Percentiles rank a stretch among this genome's conserved stretches.
These are phyloP conservation scores for Ivindomyrus marchei DNA, from an alignment of 2,113 vertebrate genomes.

Conservation along the genomic window DNA sequence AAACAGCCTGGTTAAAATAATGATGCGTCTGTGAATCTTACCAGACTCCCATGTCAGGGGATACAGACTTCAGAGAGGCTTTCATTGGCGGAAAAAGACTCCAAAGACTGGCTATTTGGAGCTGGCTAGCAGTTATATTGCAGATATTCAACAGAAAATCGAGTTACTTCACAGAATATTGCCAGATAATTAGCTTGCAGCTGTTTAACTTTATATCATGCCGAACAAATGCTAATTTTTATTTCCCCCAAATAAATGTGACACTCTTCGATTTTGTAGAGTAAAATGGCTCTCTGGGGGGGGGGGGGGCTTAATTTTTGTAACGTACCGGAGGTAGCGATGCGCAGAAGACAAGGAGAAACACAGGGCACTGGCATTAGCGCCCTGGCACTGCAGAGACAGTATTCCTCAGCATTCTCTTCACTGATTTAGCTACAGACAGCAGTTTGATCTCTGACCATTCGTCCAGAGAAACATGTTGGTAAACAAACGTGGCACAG, in stretches of 20 bases:
- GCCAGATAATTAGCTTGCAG: not conserved
- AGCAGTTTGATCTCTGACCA: not conserved
- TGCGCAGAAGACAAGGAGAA: not conserved
- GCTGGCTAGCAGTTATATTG: not conserved
- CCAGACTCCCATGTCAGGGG: not conserved
- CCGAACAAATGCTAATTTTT: not conserved
- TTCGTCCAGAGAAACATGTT: not conserved
- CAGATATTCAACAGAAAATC: not conserved
- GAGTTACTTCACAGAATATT: not conserved
- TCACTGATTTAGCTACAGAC: not conserved
- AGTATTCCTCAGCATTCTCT: not conserved
- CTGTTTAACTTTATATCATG: not conserved
- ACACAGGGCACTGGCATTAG: not conserved
- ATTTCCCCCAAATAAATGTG: not conserved
- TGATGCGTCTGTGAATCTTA: not conserved
- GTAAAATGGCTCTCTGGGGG: not conserved
- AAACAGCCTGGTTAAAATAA: not conserved
- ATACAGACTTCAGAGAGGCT: not conserved
- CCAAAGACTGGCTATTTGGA: not conserved
- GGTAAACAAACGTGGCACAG: not conserved
- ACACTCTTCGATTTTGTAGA: not conserved
- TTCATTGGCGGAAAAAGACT: not conserved
- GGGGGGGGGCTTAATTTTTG: not conserved
- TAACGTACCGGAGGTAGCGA: not conserved
- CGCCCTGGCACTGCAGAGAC: not conserved